Evolutionary conservation across 23 tunicate species (phyloP), one percentile per base, ranked within the genome.

Genomic region (Clavelina lepadiformis): DNA sequence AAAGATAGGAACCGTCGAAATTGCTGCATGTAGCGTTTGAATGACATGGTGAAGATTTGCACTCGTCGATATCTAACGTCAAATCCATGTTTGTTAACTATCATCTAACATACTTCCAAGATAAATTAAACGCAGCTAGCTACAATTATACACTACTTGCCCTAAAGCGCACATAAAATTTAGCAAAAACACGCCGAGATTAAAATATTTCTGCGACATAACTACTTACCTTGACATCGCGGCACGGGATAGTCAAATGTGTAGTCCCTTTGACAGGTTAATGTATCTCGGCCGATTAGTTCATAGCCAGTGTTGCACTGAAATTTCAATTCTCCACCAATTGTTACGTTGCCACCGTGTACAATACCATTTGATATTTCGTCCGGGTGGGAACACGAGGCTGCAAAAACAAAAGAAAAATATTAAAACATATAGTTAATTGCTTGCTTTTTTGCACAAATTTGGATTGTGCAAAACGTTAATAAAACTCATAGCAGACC

Each of bases 171-270:
- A 49, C 2, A 22, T 8, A 5, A 63, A 19, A 36, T 20, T 35
- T 27, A 41, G 3, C 18, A 28, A 8, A 36, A 24, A 20, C 5
- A 11, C n/a, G 57, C 64, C n/a, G 25, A 44, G 31, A 26, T 35
- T 44, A 4, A 3, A 4, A 11, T 53, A 4, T 28, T 26, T 58
- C 3, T 31, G 67, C n/a, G n/a, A n/a, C n/a, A n/a, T n/a, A n/a
- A n/a, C n/a, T n/a, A n/a, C 35, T 49, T 33, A 81, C 97, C 97
- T 81, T 81, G 79, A 56, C 97, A 89, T 24, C 20, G 5, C 6
- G 97, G 97, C 3, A 52, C 22, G 0, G 83, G 69, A 2, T 19
- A 7, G 49, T 81, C 74, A 58, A 61, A 86, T 2, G 46, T 56
- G 46, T 51, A 23, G 46, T 63, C 49, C 2, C 33, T 4, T 27